Conservation (phyloP, 2,113 vertebrate species). For the Dasyprocta punctata region DNA sequence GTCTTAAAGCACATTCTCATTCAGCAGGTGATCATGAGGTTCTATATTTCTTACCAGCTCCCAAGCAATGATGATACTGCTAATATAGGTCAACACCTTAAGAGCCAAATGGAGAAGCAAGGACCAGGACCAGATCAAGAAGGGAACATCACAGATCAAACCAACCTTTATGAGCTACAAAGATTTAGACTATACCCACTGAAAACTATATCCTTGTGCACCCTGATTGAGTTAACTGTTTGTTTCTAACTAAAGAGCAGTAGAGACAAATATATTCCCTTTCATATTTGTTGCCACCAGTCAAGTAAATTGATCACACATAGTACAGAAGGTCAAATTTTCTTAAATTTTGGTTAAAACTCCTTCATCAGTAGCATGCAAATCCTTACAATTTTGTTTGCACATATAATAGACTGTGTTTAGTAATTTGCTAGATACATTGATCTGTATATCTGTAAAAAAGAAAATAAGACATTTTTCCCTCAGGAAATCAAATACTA, state of each 20-base stretch:
- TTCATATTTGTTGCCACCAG: not conserved
- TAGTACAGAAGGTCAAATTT: not conserved
- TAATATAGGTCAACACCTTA: not conserved
- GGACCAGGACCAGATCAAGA: not conserved
- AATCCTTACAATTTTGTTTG: not conserved
- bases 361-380: not conserved
- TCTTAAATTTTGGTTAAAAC: conserved; percentile 26
- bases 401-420: not conserved
- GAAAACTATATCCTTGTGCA: not conserved
- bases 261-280: not conserved
- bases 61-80: not conserved
- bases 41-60: not conserved
- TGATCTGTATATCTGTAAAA: not conserved
- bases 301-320: not conserved
- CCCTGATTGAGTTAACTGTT: not conserved
- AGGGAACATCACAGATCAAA: not conserved
- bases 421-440: not conserved
- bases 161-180: not conserved
- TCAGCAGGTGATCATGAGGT: not conserved
- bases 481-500: not conserved
- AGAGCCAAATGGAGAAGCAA: not conserved
- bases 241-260: not conserved
- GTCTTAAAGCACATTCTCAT: not conserved
- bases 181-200: not conserved
- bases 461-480: not conserved